Evolutionary conservation across 2,797 vertebrate species (phyloP).

Genomic region (Carcharodon carcharias): DNA sequence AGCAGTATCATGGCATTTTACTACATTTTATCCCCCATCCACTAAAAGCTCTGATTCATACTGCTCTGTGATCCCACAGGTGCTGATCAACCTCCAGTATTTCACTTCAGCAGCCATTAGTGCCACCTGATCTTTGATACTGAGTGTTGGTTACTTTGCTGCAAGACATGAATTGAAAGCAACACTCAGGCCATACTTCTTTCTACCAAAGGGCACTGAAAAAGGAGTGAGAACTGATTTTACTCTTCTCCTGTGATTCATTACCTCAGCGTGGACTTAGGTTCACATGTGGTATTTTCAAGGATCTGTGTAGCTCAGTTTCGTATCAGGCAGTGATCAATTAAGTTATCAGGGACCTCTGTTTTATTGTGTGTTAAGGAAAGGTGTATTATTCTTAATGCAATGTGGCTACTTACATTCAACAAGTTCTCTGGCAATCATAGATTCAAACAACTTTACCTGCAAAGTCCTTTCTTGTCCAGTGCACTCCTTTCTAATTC

Average conservation of each 20-base stretch:
- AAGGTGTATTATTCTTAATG: not conserved
- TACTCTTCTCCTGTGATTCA: not conserved
- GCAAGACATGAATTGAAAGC: not conserved
- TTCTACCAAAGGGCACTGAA: not conserved
- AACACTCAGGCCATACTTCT: not conserved
- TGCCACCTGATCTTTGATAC: not conserved
- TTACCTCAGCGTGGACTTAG: not conserved
- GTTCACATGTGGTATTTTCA: not conserved
- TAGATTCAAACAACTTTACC: constrained; percentile 52
- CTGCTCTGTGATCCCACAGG: not conserved
- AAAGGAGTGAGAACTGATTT: not conserved
- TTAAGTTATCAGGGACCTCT: not conserved
- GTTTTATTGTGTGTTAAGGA: not conserved
- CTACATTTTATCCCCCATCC: not conserved
- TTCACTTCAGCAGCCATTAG: not conserved
- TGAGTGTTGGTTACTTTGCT: not conserved
- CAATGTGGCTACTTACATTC: not conserved
- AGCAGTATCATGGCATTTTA: not conserved
- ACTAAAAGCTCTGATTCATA: not conserved
- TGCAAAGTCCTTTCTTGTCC: constrained; percentile 59
- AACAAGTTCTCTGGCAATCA: not conserved
- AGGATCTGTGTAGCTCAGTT: not conserved
- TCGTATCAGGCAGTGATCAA: not conserved
- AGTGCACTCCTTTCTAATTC: constrained; percentile 39
- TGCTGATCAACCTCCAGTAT: not conserved